Conservation (phyloP, 2,797 vertebrate genomes). For the Halcyon smyrnensis region DNA sequence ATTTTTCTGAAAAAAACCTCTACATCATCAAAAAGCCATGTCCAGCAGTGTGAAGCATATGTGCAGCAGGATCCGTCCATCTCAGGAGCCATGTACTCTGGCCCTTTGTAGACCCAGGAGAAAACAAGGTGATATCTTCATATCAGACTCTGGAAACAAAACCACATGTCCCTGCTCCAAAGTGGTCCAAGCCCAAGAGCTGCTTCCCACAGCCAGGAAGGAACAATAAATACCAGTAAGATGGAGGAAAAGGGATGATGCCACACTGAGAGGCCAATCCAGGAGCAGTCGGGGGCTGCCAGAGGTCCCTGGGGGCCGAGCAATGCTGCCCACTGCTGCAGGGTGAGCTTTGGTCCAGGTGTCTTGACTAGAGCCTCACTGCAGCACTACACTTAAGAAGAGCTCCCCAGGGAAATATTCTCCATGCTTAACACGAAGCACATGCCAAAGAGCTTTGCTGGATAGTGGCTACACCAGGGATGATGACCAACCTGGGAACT, state of each 20-base stretch:
- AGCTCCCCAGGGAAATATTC: not conserved
- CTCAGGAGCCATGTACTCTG: not conserved
- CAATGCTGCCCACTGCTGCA: not conserved
- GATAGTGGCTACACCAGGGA: not conserved
- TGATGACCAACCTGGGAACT: not conserved
- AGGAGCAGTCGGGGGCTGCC: not conserved
- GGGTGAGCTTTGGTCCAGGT: not conserved
- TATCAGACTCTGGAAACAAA: not conserved
- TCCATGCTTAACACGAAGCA: not conserved
- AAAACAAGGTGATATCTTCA: not conserved
- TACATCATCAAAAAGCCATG: not conserved
- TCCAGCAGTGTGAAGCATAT: accelerated
- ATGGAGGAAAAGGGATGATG: not conserved
- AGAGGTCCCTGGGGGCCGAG: accelerated
- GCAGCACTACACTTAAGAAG: not conserved
- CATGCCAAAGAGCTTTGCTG: not conserved
- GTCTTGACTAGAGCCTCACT: not conserved
- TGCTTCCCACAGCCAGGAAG: not conserved
- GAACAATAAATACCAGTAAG: not conserved
- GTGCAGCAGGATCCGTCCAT: accelerated
- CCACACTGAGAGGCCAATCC: accelerated
- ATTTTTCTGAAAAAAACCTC: not conserved
- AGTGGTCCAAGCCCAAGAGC: not conserved
- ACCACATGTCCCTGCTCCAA: not conserved
- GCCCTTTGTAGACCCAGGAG: not conserved